phyloP scores from a whole-genome alignment of 2,888 invertebrate genomes.

The Aspidiotus destructor region DNA sequence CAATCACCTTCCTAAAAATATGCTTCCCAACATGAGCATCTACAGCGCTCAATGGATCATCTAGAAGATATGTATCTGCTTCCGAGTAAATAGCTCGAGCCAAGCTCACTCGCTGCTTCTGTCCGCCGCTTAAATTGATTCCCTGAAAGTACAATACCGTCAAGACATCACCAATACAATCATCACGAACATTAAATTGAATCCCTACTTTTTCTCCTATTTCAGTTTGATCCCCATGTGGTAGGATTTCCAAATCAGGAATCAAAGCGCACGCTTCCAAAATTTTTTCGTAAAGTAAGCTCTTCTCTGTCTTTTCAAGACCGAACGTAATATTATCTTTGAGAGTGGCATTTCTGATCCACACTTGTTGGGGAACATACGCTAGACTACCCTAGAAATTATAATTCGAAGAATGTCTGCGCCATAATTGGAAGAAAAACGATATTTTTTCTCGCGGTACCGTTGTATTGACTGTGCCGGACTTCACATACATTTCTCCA shows the following conservation, averaged over 20 bases:
- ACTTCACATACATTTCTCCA: conserved; percentile 79
- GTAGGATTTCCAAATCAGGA: conserved; percentile 84
- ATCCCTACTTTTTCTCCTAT: conserved; percentile 55
- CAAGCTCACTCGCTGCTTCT: conserved; percentile 81
- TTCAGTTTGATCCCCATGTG: conserved; percentile 93
- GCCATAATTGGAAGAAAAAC: too few relatives aligned
- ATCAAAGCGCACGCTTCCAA: conserved; percentile 83
- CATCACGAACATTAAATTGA: too few relatives aligned
- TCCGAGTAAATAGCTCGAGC: conserved; percentile 85
- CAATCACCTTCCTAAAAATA: conserved; percentile 54
- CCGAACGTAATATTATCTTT: conserved; percentile 75
- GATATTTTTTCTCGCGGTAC: conserved; percentile 30
- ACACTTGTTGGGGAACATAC: conserved; percentile 90
- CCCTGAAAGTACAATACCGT: conserved; percentile 44
- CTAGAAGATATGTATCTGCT: conserved; percentile 81
- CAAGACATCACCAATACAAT: too few relatives aligned
- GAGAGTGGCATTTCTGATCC: conserved; percentile 94
- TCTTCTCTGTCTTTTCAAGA: conserved; percentile 63
- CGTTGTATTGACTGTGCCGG: conserved; percentile 68
- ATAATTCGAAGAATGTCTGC: conserved; percentile 5
- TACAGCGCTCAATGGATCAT: conserved; percentile 75
- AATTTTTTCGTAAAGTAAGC: conserved; percentile 62
- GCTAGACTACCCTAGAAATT: conserved; percentile 51
- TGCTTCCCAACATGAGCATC: conserved; percentile 57
- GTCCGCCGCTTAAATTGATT: conserved; percentile 81